Percentiles rank a stretch among this genome's conserved stretches.
phyloP scores from a whole-genome alignment of 2,888 invertebrate species.

The Ennomos quercinarius region DNA sequence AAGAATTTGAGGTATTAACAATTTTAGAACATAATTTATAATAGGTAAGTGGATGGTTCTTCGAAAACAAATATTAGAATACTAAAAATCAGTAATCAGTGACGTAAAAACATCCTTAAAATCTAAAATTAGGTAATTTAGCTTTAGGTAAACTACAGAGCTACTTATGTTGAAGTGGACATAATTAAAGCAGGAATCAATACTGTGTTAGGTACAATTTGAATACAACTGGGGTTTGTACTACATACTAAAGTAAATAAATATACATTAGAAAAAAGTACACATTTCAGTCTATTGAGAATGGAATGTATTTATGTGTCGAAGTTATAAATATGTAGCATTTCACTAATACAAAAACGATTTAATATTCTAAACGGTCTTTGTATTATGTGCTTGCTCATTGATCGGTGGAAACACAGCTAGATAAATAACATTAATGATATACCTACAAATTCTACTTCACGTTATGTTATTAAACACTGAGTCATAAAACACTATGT shows the following conservation, averaged over 20 bases:
- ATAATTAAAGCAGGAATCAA: constrained; percentile 40
- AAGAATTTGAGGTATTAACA: constrained; percentile 6
- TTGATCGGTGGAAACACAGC: constrained; percentile 1
- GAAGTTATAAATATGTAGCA: constrained; percentile 1
- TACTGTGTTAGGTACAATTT: constrained; percentile 33
- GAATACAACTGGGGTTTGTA: constrained; percentile 25
- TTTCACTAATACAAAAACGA: constrained; percentile 5
- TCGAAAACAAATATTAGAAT: not conserved
- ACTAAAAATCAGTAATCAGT: not conserved
- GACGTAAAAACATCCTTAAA: constrained; percentile 8
- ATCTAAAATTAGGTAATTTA: constrained; percentile 11
- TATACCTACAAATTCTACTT: constrained; percentile 8
- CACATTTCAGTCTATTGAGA: constrained; percentile 33
- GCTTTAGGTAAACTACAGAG: constrained; percentile 8
- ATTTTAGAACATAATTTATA: constrained; percentile 3
- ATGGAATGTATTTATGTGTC: constrained; percentile 43
- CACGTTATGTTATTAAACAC: constrained; percentile 14
- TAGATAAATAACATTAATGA: not conserved
- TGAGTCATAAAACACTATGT: not conserved
- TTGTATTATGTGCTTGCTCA: not conserved
- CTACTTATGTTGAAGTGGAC: constrained; percentile 12
- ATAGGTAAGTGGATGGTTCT: not conserved
- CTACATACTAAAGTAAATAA: constrained; percentile 27
- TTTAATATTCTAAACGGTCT: not conserved
- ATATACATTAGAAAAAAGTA: constrained; percentile 31